Base-by-base conservation (phyloP, 92 coral and sea anemone species). In the Chrysogorgia sp. region DNA sequence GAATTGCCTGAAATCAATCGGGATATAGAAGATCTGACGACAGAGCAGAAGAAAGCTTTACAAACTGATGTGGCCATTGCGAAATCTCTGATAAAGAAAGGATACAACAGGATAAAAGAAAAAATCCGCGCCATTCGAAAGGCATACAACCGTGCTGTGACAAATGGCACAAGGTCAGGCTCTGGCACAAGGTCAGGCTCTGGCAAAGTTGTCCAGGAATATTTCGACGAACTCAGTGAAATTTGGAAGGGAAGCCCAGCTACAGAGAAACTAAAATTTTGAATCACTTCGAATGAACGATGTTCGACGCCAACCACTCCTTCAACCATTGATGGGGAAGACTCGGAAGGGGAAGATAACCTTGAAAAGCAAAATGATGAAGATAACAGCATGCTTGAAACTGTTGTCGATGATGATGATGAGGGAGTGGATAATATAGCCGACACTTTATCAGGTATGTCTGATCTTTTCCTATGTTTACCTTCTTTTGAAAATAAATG, bases 221-320 rank as follows among this genome's bases (percentile, higher is more conserved):
- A 37, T 22, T 77, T 58, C 33, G 71, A 77, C 1, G 82, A 60
- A 7, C 48, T 77, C 40, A 15, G 71, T 14, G 82, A 77, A 25
- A 77, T 77, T 5, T 37, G 82, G 82, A 77, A 77, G 33, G 82
- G 82, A 20, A 77, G 74, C 30, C 82, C 82, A 0, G 82, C 82
- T 60, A 58, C 81, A 7, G 82, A 61, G 40, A 77, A 37, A 37
- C 71, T 77, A 0, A 0, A 53, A 60, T 22, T 40, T 17, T 65
- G 71, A 21, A 40, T 72, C 9, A 72, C 60, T 21, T 34, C 74
- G 29, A 40, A 37, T 37, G 43, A 37, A 5, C 5, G 6, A 4
- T 37, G 12, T 37, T 5, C 12, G 43, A 12, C 43, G 5, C 43
- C 43, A 5, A 4, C 6, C 5, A 37, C 43, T 12, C 43, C 43